Base-by-base conservation (phyloP, 2,113 vertebrate genomes). In the Tragelaphus strepsiceros region DNA sequence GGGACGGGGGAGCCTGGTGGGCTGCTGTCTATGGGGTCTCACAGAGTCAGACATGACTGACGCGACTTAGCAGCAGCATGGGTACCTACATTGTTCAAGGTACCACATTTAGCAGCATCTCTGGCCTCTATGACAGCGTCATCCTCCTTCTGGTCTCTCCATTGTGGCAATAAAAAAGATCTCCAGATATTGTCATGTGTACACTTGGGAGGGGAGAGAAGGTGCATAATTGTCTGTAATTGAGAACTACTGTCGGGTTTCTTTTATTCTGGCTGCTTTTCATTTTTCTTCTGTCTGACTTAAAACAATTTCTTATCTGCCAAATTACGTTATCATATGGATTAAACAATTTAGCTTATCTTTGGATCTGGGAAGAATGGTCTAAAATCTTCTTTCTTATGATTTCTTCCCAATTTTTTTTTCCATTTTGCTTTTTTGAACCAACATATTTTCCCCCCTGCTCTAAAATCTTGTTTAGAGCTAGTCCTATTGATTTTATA, bases 391-490 rank as follows among this genome's bases (percentile, higher is more conserved):
- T 54, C 1, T 62, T 77, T 9, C 10, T 56, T 51, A 5, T 16
- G 1, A 6, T 43, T 53, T 43, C 16, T 62, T 53, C 28, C 8
- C 12, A 64, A 28, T 62, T 39, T 39, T 9, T 39, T 39, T 43
- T 64, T 62, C 39, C 39, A 81, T 64, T 88, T 90, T 59, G 24
- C 32, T 13, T 2, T 77, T 5, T 9, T 53, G 53, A 77, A 2
- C 4, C 2, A 7, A 3, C 5, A 11, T 32, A 11, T 19, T 61
- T 26, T 5, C 1, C 13, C n/a, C 28, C 46, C 28, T 21, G 22
- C 1, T 56, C 15, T 56, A 49, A 5, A 43, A 30, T 5, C 13
- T 30, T 39, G 35, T 54, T 82, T 67, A 46, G 15, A 58, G n/a
- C 16, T 43, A 53, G 59, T 49, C 5, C 4, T 49, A 7, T 82